Percentiles rank a stretch among this genome's conserved stretches.
These are phyloP conservation scores for Lordiphosa collinella DNA, from an alignment of 1,140 invertebrate genomes.

Conservation along the genomic window DNA sequence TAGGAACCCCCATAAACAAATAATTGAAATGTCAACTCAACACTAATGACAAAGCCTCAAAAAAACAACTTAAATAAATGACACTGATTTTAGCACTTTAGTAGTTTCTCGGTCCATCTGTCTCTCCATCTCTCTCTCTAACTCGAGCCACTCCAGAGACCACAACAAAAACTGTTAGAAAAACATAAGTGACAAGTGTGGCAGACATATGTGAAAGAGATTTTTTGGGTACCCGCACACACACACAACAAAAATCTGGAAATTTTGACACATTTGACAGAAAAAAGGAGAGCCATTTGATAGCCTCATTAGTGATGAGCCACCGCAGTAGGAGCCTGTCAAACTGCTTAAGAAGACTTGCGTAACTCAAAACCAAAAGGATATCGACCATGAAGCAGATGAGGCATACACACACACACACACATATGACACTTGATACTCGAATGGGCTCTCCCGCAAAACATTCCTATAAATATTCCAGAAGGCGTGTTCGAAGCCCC, in stretches of 20 bases:
- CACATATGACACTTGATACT: conserved; percentile 2
- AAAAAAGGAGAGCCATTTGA: conserved; percentile 53
- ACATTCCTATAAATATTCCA: conserved; percentile 43
- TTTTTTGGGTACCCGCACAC: conserved; percentile 28
- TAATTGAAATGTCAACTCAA: conserved; percentile 67
- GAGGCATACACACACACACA: conserved; percentile 17
- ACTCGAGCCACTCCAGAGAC: conserved; percentile 34
- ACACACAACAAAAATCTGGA: conserved; percentile 35
- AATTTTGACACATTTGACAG: conserved; percentile 76
- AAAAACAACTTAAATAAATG: conserved; percentile 61
- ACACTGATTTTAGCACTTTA: conserved; percentile 73
- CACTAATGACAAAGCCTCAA: conserved; percentile 55
- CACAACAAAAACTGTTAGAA: conserved; percentile 50
- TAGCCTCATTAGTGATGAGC: conserved; percentile 72
- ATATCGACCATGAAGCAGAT: conserved; percentile 65
- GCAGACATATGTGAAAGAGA: conserved; percentile 55
- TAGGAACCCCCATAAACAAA: conserved; percentile 41
- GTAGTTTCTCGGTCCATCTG: conserved; percentile 7
- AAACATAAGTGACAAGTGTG: conserved; percentile 76
- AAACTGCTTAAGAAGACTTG: conserved; percentile 61
- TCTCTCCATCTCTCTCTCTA: no score
- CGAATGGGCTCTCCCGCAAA: conserved; percentile 32
- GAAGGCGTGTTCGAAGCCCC: conserved; percentile 31
- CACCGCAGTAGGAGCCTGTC: conserved; percentile 57
- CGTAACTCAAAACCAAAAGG: conserved; percentile 72